A percentile compares a stretch with the other conserved stretches of the same genome.
These are phyloP conservation scores for Ceyx cyanopectus DNA, from an alignment of 2,113 vertebrate species.

Conservation along the genomic window DNA sequence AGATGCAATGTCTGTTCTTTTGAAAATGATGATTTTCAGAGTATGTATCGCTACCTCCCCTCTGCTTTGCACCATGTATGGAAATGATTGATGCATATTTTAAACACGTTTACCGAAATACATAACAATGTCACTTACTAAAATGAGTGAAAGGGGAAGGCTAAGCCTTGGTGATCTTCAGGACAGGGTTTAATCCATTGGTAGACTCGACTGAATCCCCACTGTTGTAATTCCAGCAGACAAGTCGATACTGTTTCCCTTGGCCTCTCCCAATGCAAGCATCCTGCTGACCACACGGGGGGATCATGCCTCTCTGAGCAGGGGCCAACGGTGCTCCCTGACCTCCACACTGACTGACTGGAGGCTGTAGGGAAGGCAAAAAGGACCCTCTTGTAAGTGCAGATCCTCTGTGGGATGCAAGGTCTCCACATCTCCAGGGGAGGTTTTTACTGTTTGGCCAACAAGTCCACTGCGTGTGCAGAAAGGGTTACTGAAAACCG, in stretches of 20 bases:
- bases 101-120: neutral
- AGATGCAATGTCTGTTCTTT: neutral
- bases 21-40: neutral
- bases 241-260: neutral
- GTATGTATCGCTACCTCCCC: rapidly evolving
- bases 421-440: rapidly evolving
- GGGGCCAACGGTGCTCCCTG: neutral
- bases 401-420: rapidly evolving
- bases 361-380: rapidly evolving
- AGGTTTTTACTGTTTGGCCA: neutral
- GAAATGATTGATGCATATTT: neutral
- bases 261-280: rapidly evolving
- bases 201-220: neutral
- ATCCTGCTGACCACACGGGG: neutral
- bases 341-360: neutral
- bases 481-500: neutral
- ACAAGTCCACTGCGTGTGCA: neutral
- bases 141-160: neutral
- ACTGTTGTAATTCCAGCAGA: neutral
- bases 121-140: neutral
- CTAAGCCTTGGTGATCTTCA: neutral
- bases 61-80: rapidly evolving
- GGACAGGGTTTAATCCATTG: neutral
- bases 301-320: rapidly evolving
- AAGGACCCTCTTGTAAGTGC: rapidly evolving